Evolutionary conservation across 2,888 invertebrate genomes (phyloP).

Genomic region (Sipha maydis): DNA sequence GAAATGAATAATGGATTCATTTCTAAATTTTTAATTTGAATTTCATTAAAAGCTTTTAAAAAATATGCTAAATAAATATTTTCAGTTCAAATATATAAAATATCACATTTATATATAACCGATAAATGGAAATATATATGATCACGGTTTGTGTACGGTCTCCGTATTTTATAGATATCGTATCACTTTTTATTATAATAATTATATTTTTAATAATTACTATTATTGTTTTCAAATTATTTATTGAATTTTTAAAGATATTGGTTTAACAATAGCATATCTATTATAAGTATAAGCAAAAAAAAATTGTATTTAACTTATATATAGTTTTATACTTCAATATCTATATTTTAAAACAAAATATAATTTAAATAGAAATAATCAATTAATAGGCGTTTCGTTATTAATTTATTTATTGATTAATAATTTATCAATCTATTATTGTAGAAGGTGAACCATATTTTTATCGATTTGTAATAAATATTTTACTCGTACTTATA

Average conservation of each 20-base stretch:
- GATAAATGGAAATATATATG: neutral
- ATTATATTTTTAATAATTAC: no score
- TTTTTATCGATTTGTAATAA: constrained; percentile 40
- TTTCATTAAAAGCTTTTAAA: no score
- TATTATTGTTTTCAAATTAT: no score
- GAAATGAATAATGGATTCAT: no score
- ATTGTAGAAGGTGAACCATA: constrained; percentile 1
- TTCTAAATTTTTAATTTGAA: no score
- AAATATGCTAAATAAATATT: neutral
- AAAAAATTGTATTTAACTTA: neutral
- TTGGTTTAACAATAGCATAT: no score
- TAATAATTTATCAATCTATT: constrained; percentile 22
- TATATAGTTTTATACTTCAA: neutral
- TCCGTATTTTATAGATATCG: neutral
- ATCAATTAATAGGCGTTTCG: constrained; percentile 13
- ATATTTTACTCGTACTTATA: neutral
- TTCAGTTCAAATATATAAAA: neutral
- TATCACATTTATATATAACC: no score
- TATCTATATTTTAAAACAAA: neutral
- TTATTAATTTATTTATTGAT: constrained; percentile 18
- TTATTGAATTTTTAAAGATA: no score
- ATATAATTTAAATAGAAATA: neutral
- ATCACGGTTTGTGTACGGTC: neutral
- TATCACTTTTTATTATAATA: neutral
- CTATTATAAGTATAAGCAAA: neutral